These are phyloP conservation scores for Amazona vittata DNA, from an alignment of 2,113 vertebrate species.

Conservation along the genomic window DNA sequence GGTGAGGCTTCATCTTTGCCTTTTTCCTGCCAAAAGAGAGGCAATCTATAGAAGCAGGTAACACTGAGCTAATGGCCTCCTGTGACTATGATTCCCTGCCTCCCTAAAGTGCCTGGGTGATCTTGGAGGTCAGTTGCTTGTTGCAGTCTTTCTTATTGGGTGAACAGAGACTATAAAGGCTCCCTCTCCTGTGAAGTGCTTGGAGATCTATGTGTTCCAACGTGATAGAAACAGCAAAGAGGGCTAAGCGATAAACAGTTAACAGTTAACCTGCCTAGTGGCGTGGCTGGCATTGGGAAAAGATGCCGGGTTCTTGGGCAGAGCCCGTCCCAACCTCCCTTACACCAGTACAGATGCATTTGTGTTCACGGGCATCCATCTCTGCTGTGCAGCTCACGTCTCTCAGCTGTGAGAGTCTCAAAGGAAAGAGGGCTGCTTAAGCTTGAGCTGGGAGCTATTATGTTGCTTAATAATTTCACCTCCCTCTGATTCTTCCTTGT, in stretches of 20 bases:
- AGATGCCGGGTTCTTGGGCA: background rate
- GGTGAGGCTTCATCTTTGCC: background rate
- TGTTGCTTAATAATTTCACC: background rate
- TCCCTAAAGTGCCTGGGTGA: background rate
- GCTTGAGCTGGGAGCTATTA: background rate
- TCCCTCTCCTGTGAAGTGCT: background rate
- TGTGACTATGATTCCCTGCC: background rate
- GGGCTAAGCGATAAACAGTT: background rate
- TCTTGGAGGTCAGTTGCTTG: background rate
- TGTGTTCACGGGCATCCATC: background rate
- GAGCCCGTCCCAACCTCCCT: background rate
- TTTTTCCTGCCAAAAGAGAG: background rate
- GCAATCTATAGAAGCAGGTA: background rate
- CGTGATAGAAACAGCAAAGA: background rate
- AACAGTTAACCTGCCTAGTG: background rate
- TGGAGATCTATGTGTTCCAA: background rate
- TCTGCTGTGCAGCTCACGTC: background rate
- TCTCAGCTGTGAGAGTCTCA: background rate
- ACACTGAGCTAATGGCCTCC: background rate
- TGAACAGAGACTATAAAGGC: background rate
- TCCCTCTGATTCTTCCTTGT: background rate
- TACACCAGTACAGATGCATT: background rate
- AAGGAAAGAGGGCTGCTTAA: background rate
- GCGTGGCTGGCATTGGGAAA: background rate
- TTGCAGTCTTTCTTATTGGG: background rate